Conservation (phyloP, 35 echinoderm and acorn worm species). For the Anneissia japonica region DNA sequence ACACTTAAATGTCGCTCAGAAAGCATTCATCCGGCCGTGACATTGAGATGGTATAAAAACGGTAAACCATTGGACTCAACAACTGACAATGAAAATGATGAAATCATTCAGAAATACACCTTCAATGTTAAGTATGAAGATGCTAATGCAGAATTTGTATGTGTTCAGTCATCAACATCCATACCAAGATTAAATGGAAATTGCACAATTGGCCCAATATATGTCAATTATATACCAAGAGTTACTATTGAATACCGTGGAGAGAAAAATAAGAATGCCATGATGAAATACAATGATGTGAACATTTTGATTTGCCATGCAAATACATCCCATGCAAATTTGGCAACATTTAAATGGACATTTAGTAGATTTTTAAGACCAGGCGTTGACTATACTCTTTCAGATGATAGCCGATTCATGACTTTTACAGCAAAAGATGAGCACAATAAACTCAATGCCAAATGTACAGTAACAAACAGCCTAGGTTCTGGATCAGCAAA, state of each 20-base stretch:
- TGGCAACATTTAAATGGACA: neutral
- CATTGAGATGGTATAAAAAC: neutral
- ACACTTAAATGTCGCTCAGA: neutral
- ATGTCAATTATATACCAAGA: neutral
- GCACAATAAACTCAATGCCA: neutral
- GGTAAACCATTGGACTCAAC: neutral
- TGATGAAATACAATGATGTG: neutral
- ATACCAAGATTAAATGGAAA: neutral
- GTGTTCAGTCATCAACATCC: neutral
- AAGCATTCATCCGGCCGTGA: neutral
- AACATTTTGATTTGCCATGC: neutral
- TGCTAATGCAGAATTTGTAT: neutral
- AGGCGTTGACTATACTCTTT: neutral
- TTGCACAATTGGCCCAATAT: neutral
- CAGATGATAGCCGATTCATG: neutral
- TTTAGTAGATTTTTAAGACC: neutral
- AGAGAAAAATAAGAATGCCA: neutral
- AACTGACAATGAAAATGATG: neutral
- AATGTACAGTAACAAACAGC: neutral
- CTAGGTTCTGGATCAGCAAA: neutral
- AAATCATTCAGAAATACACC: neutral
- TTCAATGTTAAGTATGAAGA: neutral
- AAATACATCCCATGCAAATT: neutral
- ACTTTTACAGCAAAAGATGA: neutral
- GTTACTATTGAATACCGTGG: neutral